Evolutionary conservation across 1,140 invertebrate genomes (phyloP).

Genomic region (Zaprionus davidi): DNA sequence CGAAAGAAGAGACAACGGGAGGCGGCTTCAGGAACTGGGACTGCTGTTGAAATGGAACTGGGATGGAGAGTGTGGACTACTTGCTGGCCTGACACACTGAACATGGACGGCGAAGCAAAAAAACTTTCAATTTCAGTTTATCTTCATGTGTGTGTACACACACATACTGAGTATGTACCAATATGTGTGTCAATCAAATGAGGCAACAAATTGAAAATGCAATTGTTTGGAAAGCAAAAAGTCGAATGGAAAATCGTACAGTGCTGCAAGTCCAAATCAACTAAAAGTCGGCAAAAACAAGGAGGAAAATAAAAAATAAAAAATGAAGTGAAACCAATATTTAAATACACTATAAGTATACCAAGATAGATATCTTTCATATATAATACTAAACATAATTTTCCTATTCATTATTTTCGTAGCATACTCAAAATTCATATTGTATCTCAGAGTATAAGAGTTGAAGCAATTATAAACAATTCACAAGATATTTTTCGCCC

Average conservation of each 20-base stretch:
- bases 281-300: slow-evolving; percentile 11
- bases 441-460: too few species aligned
- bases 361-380: background rate
- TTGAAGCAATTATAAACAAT: too few species aligned
- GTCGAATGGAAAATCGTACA: slow-evolving; percentile 19
- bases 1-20: background rate
- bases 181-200: slow-evolving; percentile 47
- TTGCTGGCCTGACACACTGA: slow-evolving; percentile 48
- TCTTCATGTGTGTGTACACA: slow-evolving; percentile 9
- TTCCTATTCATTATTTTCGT: too few species aligned
- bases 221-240: slow-evolving; percentile 12
- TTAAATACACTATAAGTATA: background rate
- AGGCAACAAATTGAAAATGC: slow-evolving; percentile 31
- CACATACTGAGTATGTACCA: background rate
- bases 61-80: slow-evolving; percentile 11
- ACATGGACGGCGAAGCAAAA: slow-evolving; percentile 47
- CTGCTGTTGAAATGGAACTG: slow-evolving; percentile 14
- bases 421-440: too few species aligned
- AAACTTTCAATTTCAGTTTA: slow-evolving; percentile 76
- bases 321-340: background rate
- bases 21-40: background rate
- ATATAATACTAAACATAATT: too few species aligned
- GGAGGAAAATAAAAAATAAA: background rate
- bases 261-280: background rate
- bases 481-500: background rate